Conservation (phyloP, 53 echinoderm and acorn worm genomes). For the Holothuria leucospilota region DNA sequence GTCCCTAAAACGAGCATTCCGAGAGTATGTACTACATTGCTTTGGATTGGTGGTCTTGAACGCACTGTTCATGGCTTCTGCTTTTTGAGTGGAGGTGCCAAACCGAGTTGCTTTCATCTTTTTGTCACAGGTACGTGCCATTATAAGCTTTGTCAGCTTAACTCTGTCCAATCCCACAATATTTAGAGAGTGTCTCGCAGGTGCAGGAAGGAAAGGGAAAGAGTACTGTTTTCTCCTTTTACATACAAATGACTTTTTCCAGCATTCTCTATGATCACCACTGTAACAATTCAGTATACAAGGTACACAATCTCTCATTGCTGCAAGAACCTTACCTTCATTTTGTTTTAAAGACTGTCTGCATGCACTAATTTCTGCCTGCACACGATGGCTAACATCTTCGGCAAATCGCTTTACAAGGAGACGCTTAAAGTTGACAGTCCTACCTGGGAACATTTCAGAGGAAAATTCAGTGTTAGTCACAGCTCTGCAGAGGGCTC, state of each 20-base stretch:
- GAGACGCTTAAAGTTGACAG: not conserved
- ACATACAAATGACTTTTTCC: constrained; percentile 19
- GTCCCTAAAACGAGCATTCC: constrained; percentile 2
- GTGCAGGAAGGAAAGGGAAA: not conserved
- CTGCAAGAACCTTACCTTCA: not conserved
- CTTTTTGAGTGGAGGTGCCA: constrained; percentile 26
- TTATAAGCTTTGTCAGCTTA: not conserved
- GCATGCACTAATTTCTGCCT: not conserved
- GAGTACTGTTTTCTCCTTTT: not conserved
- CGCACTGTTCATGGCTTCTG: constrained; percentile 29
- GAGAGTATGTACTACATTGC: not conserved
- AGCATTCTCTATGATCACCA: not conserved
- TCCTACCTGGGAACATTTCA: not conserved
- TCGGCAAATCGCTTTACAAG: not conserved
- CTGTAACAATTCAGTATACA: not conserved
- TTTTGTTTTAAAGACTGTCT: not conserved
- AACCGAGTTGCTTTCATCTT: not conserved
- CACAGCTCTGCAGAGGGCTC: not conserved
- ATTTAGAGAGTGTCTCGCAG: not conserved
- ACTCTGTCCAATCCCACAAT: not conserved
- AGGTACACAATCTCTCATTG: not conserved
- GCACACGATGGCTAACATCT: not conserved
- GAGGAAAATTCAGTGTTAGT: not conserved
- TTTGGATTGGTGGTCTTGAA: constrained; percentile 30
- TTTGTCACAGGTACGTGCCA: not conserved